Evolutionary conservation across 2,797 vertebrate genomes (phyloP).

Genomic region (Danio aesculapii): DNA sequence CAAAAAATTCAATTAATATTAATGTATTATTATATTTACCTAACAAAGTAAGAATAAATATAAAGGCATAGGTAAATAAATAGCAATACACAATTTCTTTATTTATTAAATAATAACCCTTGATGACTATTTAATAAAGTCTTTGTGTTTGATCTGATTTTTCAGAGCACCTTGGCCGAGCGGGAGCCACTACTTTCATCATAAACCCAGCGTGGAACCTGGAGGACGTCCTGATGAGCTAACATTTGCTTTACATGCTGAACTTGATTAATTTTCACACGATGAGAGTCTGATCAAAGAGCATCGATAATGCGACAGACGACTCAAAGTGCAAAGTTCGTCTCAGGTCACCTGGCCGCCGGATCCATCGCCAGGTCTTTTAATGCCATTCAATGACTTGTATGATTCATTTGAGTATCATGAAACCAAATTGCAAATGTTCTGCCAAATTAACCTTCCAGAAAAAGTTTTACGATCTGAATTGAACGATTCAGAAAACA

Average conservation of each 20-base stretch:
- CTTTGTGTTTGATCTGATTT: neutral
- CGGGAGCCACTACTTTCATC: conserved; percentile 76
- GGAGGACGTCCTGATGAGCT: neutral
- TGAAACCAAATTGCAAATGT: neutral
- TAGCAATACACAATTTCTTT: too few species aligned
- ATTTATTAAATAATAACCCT: too few species aligned
- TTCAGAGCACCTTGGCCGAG: conserved; percentile 74
- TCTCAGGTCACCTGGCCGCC: neutral
- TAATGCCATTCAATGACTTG: neutral
- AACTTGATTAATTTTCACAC: neutral
- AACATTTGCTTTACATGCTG: neutral
- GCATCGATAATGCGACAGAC: neutral
- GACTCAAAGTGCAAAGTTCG: conserved; percentile 6
- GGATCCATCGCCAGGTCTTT: neutral
- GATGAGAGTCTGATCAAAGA: neutral
- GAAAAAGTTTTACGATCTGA: neutral
- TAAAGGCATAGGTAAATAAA: too few species aligned
- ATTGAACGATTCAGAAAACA: neutral
- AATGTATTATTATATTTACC: too few species aligned
- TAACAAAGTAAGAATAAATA: too few species aligned
- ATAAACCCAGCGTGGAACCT: conserved; percentile 52
- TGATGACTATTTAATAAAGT: neutral
- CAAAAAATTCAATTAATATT: too few species aligned
- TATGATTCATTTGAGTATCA: neutral
- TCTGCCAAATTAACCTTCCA: neutral